Conservation (phyloP, 1,140 invertebrate species). For the Tetragnatha versicolor region DNA sequence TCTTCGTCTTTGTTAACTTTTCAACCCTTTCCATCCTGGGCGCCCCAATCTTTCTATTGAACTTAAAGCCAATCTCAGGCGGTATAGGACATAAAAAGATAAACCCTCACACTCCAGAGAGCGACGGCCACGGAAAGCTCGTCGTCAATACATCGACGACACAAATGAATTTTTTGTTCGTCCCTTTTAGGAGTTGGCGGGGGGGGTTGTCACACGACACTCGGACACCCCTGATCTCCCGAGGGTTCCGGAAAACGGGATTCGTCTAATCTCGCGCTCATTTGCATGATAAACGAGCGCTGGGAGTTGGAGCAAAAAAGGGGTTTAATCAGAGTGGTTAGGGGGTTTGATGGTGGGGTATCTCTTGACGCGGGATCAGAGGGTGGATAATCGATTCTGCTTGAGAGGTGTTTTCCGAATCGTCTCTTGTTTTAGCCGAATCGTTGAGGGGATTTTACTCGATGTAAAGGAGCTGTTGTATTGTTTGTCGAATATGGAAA, state of each 20-base stretch:
- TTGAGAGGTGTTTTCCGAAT: no score
- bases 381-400: neutral
- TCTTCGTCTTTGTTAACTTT: no score
- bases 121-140: no score
- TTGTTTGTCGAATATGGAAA: neutral
- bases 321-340: no score
- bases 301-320: neutral
- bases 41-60: no score
- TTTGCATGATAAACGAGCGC: constrained; percentile 3
- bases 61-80: no score
- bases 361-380: neutral
- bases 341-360: neutral
- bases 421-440: no score
- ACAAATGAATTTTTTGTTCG: no score
- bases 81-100: no score
- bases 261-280: neutral
- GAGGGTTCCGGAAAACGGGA: neutral
- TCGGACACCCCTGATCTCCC: neutral
- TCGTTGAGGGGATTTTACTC: neutral
- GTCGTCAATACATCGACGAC: no score
- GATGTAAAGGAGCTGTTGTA: neutral
- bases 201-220: neutral
- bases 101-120: no score
- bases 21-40: no score
- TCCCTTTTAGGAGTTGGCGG: neutral